phyloP scores from a whole-genome alignment of 2,113 vertebrate species.

The Poeciliopsis occidentalis region DNA sequence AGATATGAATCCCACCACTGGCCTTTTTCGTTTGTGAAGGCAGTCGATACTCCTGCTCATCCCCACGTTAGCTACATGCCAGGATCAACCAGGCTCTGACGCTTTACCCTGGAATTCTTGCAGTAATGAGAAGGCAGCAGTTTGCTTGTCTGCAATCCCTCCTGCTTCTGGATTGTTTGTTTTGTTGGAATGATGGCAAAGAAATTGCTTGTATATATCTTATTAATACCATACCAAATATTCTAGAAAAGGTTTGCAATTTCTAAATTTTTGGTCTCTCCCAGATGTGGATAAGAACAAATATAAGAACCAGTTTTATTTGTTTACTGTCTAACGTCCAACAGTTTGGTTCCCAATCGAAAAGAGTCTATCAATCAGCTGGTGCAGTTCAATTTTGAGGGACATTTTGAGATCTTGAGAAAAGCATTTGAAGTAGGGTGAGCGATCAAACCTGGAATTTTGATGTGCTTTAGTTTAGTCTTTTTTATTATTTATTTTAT shows the following conservation, averaged over 20 bases:
- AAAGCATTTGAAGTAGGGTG: too few relatives aligned
- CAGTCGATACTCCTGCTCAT: slow-evolving; percentile 50
- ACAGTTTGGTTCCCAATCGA: too few relatives aligned
- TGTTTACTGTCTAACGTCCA: too few relatives aligned
- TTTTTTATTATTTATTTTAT: too few relatives aligned
- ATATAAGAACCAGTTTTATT: too few relatives aligned
- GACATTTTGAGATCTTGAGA: too few relatives aligned
- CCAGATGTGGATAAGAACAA: too few relatives aligned
- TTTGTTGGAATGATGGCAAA: too few relatives aligned
- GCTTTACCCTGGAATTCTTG: slow-evolving; percentile 61
- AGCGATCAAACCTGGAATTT: too few relatives aligned
- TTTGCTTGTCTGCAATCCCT: slow-evolving; percentile 41
- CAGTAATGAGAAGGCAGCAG: slow-evolving; percentile 66
- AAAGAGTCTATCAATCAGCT: too few relatives aligned
- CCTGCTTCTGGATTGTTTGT: not conserved
- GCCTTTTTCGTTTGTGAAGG: slow-evolving; percentile 50
- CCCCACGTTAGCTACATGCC: slow-evolving; percentile 46
- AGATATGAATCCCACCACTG: slow-evolving; percentile 55
- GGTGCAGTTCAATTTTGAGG: too few relatives aligned
- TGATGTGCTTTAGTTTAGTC: not conserved
- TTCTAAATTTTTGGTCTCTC: too few relatives aligned
- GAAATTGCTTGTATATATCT: not conserved
- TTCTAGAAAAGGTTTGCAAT: slow-evolving; percentile 10
- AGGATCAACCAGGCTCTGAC: slow-evolving; percentile 58
- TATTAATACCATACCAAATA: not conserved